phyloP scores from a whole-genome alignment of 2,888 invertebrate species.

The Hemistola chrysoprasaria region DNA sequence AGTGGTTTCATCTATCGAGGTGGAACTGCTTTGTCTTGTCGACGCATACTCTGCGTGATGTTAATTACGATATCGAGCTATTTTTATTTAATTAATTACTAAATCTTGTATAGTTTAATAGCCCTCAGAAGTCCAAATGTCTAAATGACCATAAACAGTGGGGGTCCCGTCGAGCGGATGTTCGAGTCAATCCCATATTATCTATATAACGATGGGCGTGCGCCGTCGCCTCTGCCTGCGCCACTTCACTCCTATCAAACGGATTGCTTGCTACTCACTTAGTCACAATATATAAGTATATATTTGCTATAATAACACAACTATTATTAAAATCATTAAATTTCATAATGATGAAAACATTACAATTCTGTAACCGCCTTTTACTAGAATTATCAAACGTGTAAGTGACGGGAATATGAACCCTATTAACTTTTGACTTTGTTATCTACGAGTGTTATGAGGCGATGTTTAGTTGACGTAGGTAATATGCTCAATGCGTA shows the following conservation, averaged over 20 bases:
- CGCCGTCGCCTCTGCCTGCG: slow-evolving; percentile 17
- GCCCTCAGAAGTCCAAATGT: no score
- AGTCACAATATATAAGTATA: no score
- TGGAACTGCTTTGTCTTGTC: background rate
- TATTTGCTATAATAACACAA: no score
- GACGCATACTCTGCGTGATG: background rate
- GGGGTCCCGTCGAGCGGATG: slow-evolving; percentile 31
- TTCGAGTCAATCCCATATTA: slow-evolving; percentile 29
- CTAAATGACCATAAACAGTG: slow-evolving; percentile 8
- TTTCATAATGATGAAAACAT: slow-evolving; percentile 33
- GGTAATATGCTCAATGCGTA: no score
- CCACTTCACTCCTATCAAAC: slow-evolving; percentile 21
- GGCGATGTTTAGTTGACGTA: no score
- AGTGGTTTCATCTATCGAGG: no score
- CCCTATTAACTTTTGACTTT: slow-evolving; percentile 6
- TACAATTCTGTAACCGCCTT: slow-evolving; percentile 3
- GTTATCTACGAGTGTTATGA: no score
- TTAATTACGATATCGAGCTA: no score
- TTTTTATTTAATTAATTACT: no score
- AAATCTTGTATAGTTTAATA: background rate
- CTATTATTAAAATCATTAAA: no score
- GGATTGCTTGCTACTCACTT: slow-evolving; percentile 15
- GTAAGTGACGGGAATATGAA: slow-evolving; percentile 1
- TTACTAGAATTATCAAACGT: slow-evolving; percentile 3
- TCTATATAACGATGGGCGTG: slow-evolving; percentile 17